Conservation (phyloP, 2,113 vertebrate species). For the Telmatochromis brachygnathus region DNA sequence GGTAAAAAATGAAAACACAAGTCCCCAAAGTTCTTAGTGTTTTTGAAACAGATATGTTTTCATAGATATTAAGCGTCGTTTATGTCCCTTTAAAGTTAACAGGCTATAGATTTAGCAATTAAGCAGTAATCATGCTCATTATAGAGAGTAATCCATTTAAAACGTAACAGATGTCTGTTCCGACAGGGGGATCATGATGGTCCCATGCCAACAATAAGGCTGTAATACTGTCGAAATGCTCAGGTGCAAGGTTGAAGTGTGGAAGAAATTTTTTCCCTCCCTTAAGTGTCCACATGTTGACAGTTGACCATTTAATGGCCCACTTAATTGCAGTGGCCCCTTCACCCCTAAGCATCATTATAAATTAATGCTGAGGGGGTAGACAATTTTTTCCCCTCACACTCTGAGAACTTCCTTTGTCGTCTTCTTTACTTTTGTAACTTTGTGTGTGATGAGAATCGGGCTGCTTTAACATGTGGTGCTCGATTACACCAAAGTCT, state of each 20-base stretch:
- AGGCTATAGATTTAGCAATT: constrained; percentile 78
- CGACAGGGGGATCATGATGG: constrained; percentile 43
- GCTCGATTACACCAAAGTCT: not conserved
- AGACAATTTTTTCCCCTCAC: not conserved
- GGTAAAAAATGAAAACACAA: constrained; percentile 18
- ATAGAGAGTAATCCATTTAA: constrained; percentile 77
- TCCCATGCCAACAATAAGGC: constrained; percentile 61
- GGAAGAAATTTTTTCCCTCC: constrained; percentile 45
- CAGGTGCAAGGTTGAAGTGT: constrained; percentile 72
- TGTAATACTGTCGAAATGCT: constrained; percentile 67
- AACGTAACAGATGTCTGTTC: constrained; percentile 76
- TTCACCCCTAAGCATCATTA: constrained; percentile 53
- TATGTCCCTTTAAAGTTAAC: constrained; percentile 73
- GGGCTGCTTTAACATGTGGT: not conserved
- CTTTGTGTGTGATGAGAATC: not conserved
- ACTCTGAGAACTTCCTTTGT: not conserved
- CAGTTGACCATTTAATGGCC: constrained; percentile 75
- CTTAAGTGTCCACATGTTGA: constrained; percentile 72
- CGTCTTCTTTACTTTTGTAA: not conserved
- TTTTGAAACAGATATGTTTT: constrained; percentile 73
- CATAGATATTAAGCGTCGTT: constrained; percentile 73
- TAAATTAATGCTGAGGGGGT: constrained; percentile 59
- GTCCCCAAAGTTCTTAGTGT: constrained; percentile 23
- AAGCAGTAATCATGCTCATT: constrained; percentile 76
- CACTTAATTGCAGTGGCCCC: constrained; percentile 68